A percentile compares a stretch with the other conserved stretches of the same genome.
phyloP scores from a whole-genome alignment of 1,140 invertebrate species.

The Drosophila ercepeae region DNA sequence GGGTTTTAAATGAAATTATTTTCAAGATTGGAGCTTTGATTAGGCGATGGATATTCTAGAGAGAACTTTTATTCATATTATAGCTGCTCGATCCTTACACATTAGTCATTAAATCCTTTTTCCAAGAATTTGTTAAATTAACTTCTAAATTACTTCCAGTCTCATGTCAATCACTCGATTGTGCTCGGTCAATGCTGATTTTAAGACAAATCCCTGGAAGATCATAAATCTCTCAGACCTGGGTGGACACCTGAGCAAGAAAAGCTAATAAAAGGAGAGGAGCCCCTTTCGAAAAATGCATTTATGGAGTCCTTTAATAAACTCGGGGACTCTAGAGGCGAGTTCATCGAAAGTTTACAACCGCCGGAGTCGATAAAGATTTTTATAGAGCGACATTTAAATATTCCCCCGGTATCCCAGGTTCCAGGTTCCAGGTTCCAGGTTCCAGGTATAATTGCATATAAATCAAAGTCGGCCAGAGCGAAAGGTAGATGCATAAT shows the following conservation, averaged over 20 bases:
- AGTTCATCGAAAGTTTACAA: slow-evolving; percentile 35
- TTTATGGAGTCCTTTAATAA: slow-evolving; percentile 77
- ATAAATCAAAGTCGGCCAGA: slow-evolving; percentile 58
- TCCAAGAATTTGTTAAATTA: background rate
- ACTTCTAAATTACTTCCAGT: slow-evolving; percentile 4
- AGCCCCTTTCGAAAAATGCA: slow-evolving; percentile 23
- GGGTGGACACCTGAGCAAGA: background rate
- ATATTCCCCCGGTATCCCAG: slow-evolving; percentile 40
- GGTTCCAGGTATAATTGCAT: slow-evolving; percentile 42
- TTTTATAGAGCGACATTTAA: slow-evolving; percentile 71
- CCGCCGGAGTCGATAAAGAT: slow-evolving; percentile 50
- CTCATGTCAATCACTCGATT: slow-evolving; percentile 41
- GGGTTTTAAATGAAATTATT: slow-evolving; percentile 29
- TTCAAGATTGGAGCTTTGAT: slow-evolving; percentile 19
- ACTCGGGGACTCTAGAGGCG: slow-evolving; percentile 17
- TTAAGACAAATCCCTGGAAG: slow-evolving; percentile 20
- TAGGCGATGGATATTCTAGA: background rate
- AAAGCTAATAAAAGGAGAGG: slow-evolving; percentile 31
- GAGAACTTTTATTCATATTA: too few relatives aligned
- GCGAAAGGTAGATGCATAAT: slow-evolving; percentile 59
- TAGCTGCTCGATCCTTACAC: too few relatives aligned
- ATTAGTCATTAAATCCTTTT: background rate
- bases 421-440: background rate
- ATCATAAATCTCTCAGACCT: slow-evolving; percentile 37
- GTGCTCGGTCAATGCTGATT: slow-evolving; percentile 28